phyloP scores from a whole-genome alignment of 2,888 invertebrate genomes.

The Plutella xylostella region DNA sequence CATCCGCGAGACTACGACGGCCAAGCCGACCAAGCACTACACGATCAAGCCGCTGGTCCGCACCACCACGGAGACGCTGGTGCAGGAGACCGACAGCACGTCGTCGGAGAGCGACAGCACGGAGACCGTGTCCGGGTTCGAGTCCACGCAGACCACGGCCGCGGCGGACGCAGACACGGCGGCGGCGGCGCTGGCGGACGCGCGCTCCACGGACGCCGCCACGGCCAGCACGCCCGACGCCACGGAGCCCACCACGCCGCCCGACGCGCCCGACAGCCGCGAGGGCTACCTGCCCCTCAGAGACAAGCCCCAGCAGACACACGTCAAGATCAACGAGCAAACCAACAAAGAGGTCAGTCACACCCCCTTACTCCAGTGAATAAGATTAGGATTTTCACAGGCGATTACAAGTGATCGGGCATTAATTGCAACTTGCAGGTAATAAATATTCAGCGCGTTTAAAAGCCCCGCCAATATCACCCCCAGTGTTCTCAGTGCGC shows the following conservation, averaged over 20 bases:
- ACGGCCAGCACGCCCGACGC: constrained; percentile 45
- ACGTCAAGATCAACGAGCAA: constrained; percentile 66
- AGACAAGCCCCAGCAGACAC: constrained; percentile 56
- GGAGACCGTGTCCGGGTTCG: constrained; percentile 53
- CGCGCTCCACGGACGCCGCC: constrained; percentile 43
- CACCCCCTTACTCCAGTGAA: not conserved
- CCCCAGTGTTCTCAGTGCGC: constrained; percentile 20
- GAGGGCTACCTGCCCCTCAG: constrained; percentile 61
- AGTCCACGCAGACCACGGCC: constrained; percentile 42
- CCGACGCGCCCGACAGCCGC: constrained; percentile 57
- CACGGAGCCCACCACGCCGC: constrained; percentile 37
- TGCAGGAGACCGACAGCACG: constrained; percentile 58
- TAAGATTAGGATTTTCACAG: not conserved
- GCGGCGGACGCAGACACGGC: constrained; percentile 35
- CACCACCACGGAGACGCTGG: constrained; percentile 47
- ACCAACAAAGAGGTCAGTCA: constrained; percentile 68
- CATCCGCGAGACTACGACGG: constrained; percentile 37
- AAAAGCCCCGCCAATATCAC: constrained; percentile 22
- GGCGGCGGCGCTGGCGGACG: constrained; percentile 38
- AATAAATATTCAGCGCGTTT: constrained; percentile 2
- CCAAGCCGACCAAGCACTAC: constrained; percentile 62
- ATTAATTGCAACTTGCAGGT: not conserved
- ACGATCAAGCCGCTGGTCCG: constrained; percentile 60
- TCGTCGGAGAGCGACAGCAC: constrained; percentile 58
- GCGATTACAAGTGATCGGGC: not conserved